Base-by-base conservation (phyloP, 64 coral and sea anemone species). In the Montipora sp. region DNA sequence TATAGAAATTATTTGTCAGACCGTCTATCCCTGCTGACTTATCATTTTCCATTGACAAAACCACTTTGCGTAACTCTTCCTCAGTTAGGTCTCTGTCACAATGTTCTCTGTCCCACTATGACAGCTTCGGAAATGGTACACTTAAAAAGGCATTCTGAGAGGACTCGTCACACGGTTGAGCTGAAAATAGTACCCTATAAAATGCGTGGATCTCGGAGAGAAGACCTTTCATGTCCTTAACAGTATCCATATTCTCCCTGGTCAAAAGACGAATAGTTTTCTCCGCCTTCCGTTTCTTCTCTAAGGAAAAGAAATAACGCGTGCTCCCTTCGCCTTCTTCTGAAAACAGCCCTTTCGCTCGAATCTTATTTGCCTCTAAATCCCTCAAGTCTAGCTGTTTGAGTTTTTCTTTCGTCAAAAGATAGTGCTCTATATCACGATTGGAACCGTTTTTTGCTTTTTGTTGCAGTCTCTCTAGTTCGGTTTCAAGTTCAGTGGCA, bases 261-360 rank as follows among this genome's bases (percentile, higher is more conserved):
- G 65, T 87, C 45, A 73, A 60, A 46, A 65, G 3, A 11, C 8
- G 4, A 47, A 87, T 73, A 48, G 83, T 72, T 51, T 87, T 24
- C 14, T 67, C n/a, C 6, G 83, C 27, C 27, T 44, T 86, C n/a
- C 5, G 48, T 13, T 47, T 27, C 65, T 86, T 86, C 65, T 86
- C 0, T 0, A 68, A 43, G 19, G 8, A 59, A 60, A 23, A 86
- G 65, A 86, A 86, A 27, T 70, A 86, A 46, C 58, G 48, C 18
- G 59, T 68, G 27, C 83, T 86, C 43, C 22, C 65, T 86, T 86
- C 83, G 9, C 83, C 83, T 71, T 86, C 83, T 46, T 86, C 83
- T 20, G 22, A 5, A 27, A 47, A 63, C 65, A 67, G 57, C 11
- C 19, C 21, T 86, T 86, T 66, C 12, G 83, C 16, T 16, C 2